Evolutionary conservation across 2,113 vertebrate genomes (phyloP).

Genomic region (Recurvirostra avosetta): DNA sequence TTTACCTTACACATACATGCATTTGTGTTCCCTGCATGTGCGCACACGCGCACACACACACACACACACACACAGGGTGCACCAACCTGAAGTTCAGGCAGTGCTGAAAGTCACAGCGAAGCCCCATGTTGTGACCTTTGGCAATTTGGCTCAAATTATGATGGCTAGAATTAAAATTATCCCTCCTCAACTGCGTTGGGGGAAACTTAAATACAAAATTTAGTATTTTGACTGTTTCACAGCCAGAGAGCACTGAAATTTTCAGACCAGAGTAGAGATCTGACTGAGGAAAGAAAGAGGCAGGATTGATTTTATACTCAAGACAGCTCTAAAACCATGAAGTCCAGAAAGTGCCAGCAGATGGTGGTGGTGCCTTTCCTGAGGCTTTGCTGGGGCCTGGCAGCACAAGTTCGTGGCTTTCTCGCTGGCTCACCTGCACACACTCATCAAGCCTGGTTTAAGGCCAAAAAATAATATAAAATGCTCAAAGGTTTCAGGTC

Average conservation of each 20-base stretch:
- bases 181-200: accelerated
- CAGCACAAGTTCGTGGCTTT: neutral
- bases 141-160: neutral
- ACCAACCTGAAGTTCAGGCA: accelerated
- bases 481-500: neutral
- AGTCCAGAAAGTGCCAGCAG: neutral
- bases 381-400: neutral
- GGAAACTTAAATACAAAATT: neutral
- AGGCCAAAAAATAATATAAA: neutral
- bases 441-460: neutral
- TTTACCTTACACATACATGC: neutral
- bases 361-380: neutral
- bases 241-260: neutral
- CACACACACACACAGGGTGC: too few species aligned
- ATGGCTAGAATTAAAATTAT: neutral
- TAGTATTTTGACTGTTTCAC: neutral
- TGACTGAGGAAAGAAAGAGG: neutral
- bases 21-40: neutral
- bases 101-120: neutral
- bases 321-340: neutral
- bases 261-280: neutral
- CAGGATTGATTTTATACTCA: neutral
- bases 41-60: too few species aligned
- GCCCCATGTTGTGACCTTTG: neutral
- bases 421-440: neutral